Evolutionary conservation across 2,888 invertebrate genomes (phyloP), one percentile per base, ranked within the genome.

Genomic region (Ellobium chinense): DNA sequence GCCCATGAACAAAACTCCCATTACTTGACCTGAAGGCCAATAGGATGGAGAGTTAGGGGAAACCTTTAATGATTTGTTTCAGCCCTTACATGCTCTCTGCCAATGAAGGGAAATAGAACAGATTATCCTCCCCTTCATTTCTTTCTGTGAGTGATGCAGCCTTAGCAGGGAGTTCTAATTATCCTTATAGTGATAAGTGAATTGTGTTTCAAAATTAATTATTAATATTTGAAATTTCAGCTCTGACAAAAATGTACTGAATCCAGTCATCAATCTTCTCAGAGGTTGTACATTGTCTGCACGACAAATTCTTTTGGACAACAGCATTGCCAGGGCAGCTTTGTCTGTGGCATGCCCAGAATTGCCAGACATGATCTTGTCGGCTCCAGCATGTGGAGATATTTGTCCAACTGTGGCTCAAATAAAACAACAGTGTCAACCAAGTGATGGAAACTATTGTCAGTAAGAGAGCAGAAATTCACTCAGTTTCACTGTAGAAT

Each of bases 201-300:
- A 21, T 5, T 60, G 60, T n/a, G n/a, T 24, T 7, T 60, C 12
- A 14, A n/a, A 60, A 7, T 14, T 24, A 60, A 7, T 7, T n/a
- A n/a, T 5, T 14, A n/a, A 7, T n/a, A n/a, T 24, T 24, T 5
- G 5, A 14, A n/a, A 60, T 5, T 7, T 60, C 60, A 60, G 60
- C n/a, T 9, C 65, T 65, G 31, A 31, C 65, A 65, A 65, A n/a
- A n/a, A n/a, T n/a, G n/a, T n/a, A 29, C 65, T 65, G 31, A 31
- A 24, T 14, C 5, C 31, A 12, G 7, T 65, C 27, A 31, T 27
- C 65, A 65, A 27, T 31, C 27, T 14, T n/a, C 4, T 65, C 4
- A 65, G 65, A 31, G 65, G 65, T 9, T 65, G 65, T 65, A 9
- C 65, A 24, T 9, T 21, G 9, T 4, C 5, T 21, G 29, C 14